Percentiles rank a stretch among this genome's conserved stretches.
Conservation (phyloP, 2,113 vertebrate species). For the Smithornis capensis region DNA sequence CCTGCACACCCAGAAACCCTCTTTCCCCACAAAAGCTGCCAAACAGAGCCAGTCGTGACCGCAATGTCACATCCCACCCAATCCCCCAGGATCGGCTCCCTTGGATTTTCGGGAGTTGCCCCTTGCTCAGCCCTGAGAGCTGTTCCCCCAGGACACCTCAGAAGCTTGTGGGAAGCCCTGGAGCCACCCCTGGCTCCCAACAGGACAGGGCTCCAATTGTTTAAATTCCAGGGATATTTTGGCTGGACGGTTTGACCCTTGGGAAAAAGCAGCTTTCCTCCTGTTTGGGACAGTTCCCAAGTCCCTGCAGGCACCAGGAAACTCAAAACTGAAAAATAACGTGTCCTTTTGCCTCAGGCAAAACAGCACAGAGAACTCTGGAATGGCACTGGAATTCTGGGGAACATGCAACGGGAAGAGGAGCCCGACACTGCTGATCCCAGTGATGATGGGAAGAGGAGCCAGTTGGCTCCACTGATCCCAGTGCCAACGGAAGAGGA, state of each 20-base stretch:
- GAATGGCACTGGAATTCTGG: rapidly evolving
- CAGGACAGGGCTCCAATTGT: neutral
- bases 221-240: slow-evolving; percentile 53
- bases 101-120: rapidly evolving
- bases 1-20: neutral
- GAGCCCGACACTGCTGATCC: neutral
- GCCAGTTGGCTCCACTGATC: neutral
- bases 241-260: slow-evolving; percentile 30
- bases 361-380: neutral
- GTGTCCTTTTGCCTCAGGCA: neutral
- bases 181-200: neutral
- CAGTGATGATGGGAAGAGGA: neutral
- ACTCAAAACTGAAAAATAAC: neutral
- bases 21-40: neutral
- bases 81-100: neutral
- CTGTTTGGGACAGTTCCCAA: slow-evolving; percentile 12
- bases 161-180: neutral
- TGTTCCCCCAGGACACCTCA: rapidly evolving
- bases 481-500: neutral
- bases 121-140: rapidly evolving
- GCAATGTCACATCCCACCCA: rapidly evolving
- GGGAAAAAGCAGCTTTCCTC: neutral
- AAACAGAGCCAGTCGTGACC: neutral
- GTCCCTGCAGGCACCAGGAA: neutral
- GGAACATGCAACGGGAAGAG: rapidly evolving